Conservation (phyloP, 2,888 invertebrate species). For the Oscheius sp. region DNA sequence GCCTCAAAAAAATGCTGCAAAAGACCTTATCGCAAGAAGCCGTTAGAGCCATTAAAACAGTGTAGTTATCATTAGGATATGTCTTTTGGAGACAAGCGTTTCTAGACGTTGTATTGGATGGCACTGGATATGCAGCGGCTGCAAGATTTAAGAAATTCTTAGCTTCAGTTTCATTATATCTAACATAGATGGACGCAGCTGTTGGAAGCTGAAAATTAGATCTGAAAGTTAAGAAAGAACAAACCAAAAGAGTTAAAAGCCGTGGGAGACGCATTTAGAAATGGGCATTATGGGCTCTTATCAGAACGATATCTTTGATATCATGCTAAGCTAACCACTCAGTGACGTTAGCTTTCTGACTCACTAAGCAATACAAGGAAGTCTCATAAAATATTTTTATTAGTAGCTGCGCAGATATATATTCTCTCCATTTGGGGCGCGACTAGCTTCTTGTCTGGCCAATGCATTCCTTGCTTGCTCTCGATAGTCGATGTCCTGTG, state of each 20-base stretch:
- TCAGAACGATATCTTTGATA: slow-evolving; percentile 11
- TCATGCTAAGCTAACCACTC: no score
- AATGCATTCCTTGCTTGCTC: slow-evolving; percentile 19
- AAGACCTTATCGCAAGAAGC: slow-evolving; percentile 50
- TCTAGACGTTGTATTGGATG: slow-evolving; percentile 4
- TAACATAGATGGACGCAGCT: slow-evolving; percentile 18
- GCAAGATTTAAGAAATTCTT: slow-evolving; percentile 46
- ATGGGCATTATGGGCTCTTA: neutral
- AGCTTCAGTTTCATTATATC: slow-evolving; percentile 48
- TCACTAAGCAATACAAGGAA: neutral
- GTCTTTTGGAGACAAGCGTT: slow-evolving; percentile 43
- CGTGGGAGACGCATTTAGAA: neutral
- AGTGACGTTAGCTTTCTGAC: no score
- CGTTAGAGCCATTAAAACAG: slow-evolving; percentile 43
- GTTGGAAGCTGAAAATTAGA: neutral
- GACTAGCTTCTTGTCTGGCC: slow-evolving; percentile 20
- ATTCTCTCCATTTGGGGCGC: slow-evolving; percentile 6
- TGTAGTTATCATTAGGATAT: slow-evolving; percentile 39
- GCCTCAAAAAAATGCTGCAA: neutral
- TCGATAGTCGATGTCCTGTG: slow-evolving; percentile 3
- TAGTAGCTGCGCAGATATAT: slow-evolving; percentile 7
- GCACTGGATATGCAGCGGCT: slow-evolving; percentile 48
- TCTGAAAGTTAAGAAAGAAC: neutral
- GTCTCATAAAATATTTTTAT: no score
- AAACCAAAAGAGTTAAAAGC: neutral